Evolutionary conservation across 1,140 invertebrate genomes (phyloP), one percentile per base, ranked within the genome.

Genomic region (Drosophila erecta): DNA sequence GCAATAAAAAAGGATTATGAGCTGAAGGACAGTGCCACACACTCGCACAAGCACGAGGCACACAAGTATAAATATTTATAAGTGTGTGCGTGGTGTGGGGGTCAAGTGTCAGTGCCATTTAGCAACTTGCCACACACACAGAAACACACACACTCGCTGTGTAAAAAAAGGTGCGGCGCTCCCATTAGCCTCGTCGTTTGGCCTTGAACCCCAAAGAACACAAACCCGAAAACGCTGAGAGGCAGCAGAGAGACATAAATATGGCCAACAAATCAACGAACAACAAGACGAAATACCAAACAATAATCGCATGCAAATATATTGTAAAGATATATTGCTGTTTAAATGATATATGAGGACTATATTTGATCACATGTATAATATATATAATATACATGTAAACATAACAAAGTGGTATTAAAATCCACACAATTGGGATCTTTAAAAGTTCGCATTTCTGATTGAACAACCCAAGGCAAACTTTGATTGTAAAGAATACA

Each of bases 1-100:
- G 78, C 81, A 90, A 90, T 90, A 86, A 86, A 90, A 90, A 90
- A 86, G 81, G 86, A 81, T 79, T 81, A 80, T 86, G 86, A 79
- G 77, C 86, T 73, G 76, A 90, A 83, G 75, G 81, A 85, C 77
- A 90, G 24, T 62, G 66, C 46, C 33, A 17, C 17, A 17, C 17
- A 17, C 17, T 17, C 17, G 17, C 17, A 17, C 57, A 69, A 57
- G 43, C 59, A 54, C 10, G 55, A 14, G 59, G 72, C 51, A 86
- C 86, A 17, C 17, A 1, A 17, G 17, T 17, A 86, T 86, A 86
- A 86, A 86, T 86, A 86, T 86, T 87, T 81, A 75, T 81, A 86
- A 79, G 56, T 44, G 27, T 67, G 40, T 27, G 66, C 20, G 33
- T 15, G 38, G 20, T 11, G 22, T 7, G 30, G 40, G 51, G 50